Percentiles rank a stretch among this genome's conserved stretches.
Conservation (phyloP, 92 coral and sea anemone genomes). For the Phenganax marumi region DNA sequence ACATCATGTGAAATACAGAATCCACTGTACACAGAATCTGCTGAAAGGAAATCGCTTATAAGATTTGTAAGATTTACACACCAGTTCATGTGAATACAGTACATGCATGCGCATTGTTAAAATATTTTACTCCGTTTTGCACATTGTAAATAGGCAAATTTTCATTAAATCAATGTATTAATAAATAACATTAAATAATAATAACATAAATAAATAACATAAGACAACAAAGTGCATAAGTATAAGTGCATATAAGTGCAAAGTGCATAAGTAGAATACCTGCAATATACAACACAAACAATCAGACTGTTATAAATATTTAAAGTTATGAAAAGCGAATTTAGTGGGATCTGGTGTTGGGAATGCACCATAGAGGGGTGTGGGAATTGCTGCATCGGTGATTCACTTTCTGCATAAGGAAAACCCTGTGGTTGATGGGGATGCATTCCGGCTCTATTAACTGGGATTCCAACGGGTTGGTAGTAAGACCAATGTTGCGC, state of each 20-base stretch:
- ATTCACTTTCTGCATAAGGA: not conserved
- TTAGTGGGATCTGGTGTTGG: not conserved
- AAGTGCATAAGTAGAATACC: too few relatives aligned
- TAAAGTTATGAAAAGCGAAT: too few relatives aligned
- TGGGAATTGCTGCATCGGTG: not conserved
- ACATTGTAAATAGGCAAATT: not conserved
- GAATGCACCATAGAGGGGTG: not conserved
- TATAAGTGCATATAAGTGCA: too few relatives aligned
- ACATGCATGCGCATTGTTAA: not conserved
- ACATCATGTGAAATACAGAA: not conserved
- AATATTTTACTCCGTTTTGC: not conserved
- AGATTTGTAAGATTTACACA: not conserved
- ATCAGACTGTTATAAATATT: too few relatives aligned
- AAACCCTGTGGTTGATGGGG: slow-evolving; percentile 5
- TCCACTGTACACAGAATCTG: not conserved
- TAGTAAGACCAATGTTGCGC: not conserved
- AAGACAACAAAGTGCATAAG: too few relatives aligned
- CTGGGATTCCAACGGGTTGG: not conserved
- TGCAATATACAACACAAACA: too few relatives aligned
- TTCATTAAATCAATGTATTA: too few relatives aligned
- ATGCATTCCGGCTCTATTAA: not conserved
- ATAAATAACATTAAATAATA: too few relatives aligned
- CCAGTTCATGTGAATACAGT: not conserved
- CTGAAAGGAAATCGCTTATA: not conserved
- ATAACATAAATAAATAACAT: too few relatives aligned